Evolutionary conservation across 2,113 vertebrate genomes (phyloP), one percentile per base, ranked within the genome.

Genomic region (Corythornis vintsioides): DNA sequence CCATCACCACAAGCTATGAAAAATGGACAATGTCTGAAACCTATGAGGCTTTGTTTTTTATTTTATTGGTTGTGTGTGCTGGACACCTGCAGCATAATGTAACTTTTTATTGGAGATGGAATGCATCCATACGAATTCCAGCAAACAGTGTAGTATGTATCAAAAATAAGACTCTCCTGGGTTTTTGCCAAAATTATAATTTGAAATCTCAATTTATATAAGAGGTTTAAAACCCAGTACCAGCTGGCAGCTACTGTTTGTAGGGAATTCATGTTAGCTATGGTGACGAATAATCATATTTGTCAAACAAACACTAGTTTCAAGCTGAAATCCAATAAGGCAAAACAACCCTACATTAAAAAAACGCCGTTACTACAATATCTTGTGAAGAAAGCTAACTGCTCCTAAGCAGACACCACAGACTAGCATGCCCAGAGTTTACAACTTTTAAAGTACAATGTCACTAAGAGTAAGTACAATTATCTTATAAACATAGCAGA

Each of bases 211-310:
- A 40, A 38, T 88, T 83, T 88, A 42, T 56, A 89, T 56, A 89
- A 53, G 42, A 72, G 19, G 82, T 91, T 94, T 83, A 86, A 93
- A 84, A 48, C 3, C 24, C 14, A 7, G n/a, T 38, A 88, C 52
- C 55, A 85, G 15, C 38, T 89, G 52, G 56, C 22, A 85, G 91
- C 89, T 89, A 83, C 87, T 83, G 75, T 85, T 91, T 87, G 78
- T 24, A 73, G 38, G 29, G 71, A 29, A 83, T 61, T 81, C 9
- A 33, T 88, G 87, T 80, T 66, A n/a, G 47, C 74, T 88, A 57
- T n/a, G 43, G 43, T 17, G 83, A 60, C 29, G 80, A 85, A 85
- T 28, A 92, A 64, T 19, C 21, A 13, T 6, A 7, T 88, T 83
- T 77, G 3, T 83, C 56, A 87, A 85, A 21, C 13, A 59, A 53